A percentile compares a stretch with the other conserved stretches of the same genome.
These are phyloP conservation scores for Oostethus manadensis DNA, from an alignment of 2,113 vertebrate species.

Conservation along the genomic window DNA sequence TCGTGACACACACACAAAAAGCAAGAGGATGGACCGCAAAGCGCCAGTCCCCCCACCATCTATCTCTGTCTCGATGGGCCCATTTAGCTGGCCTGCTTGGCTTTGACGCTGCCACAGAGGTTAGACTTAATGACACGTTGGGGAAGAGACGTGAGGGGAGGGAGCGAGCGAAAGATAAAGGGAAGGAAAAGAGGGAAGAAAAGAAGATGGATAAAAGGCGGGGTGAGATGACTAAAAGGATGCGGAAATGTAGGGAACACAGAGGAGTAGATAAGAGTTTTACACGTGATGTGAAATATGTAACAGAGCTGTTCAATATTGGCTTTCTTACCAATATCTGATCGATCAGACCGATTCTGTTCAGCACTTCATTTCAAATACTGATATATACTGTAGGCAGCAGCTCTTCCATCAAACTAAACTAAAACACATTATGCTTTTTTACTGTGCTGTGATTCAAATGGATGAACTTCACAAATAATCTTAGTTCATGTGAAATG, in stretches of 20 bases:
- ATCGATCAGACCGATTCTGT: no score
- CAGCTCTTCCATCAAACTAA: no score
- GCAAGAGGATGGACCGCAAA: constrained; percentile 51
- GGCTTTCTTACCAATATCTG: no score
- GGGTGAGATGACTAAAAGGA: constrained; percentile 7
- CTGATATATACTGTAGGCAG: no score
- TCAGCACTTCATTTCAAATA: no score
- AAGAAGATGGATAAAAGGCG: constrained; percentile 3
- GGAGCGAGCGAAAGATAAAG: constrained; percentile 6
- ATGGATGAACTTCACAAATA: no score
- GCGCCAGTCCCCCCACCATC: constrained; percentile 45
- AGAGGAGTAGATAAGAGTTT: background rate
- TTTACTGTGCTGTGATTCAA: no score
- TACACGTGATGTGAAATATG: no score
- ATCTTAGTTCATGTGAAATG: background rate
- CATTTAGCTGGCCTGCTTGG: constrained; percentile 55
- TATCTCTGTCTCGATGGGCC: constrained; percentile 51
- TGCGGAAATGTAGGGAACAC: background rate
- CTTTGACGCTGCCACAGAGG: constrained; percentile 64
- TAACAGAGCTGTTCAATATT: background rate
- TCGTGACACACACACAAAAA: constrained; percentile 18
- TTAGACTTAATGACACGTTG: constrained; percentile 67
- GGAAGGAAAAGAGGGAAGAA: background rate
- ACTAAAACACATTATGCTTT: no score
- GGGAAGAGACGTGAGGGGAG: constrained; percentile 33